Conservation (phyloP, 2,888 invertebrate species). For the Pachymerium ferrugineum region DNA sequence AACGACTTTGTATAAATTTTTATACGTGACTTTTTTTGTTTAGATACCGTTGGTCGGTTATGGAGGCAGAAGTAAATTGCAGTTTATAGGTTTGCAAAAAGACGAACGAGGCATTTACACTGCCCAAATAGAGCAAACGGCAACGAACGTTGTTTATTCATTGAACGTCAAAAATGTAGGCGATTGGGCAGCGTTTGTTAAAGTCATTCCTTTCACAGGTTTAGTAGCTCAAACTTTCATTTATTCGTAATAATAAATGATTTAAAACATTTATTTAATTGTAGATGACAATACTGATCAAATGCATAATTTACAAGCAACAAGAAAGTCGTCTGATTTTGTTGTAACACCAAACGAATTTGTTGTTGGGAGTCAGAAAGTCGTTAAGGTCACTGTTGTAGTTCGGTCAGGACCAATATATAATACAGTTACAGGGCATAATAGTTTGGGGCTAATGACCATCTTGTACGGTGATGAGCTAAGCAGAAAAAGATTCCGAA, state of each 20-base stretch:
- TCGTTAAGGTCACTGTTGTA: not conserved
- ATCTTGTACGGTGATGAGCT: slow-evolving; percentile 20
- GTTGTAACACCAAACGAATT: not conserved
- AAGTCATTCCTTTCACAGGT: not conserved
- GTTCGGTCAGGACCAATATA: not conserved
- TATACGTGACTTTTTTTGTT: not conserved
- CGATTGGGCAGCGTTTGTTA: slow-evolving; percentile 25
- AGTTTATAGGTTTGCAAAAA: not conserved
- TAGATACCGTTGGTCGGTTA: slow-evolving; percentile 21
- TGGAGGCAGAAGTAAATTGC: slow-evolving; percentile 16
- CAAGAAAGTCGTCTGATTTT: not conserved
- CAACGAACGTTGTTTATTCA: not conserved
- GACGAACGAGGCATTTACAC: not conserved
- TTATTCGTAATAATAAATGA: not conserved
- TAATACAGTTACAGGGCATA: not conserved
- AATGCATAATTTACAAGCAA: not conserved
- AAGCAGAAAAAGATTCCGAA: not conserved
- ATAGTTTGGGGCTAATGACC: not conserved
- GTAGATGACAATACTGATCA: not conserved
- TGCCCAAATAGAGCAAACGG: not conserved
- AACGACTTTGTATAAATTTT: not conserved
- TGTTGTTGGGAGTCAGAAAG: not conserved
- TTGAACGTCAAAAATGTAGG: not conserved
- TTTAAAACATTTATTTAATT: not conserved
- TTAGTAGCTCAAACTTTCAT: too few relatives aligned